Base-by-base conservation (phyloP, 2,113 vertebrate species). In the Rhinolophus ferrumequinum region DNA sequence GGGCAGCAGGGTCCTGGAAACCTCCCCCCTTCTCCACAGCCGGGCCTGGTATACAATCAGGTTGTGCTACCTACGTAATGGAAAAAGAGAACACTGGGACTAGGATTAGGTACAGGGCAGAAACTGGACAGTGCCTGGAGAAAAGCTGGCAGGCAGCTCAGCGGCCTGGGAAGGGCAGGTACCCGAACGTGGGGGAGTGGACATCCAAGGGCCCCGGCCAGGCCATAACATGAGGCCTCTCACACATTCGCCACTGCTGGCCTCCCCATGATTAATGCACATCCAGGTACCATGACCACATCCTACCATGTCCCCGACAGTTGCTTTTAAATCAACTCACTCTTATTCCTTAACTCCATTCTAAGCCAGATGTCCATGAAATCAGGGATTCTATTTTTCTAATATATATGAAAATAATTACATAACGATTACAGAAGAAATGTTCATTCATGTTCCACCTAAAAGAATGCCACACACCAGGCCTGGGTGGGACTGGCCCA, bases 221-320 rank as follows among this genome's bases (percentile, higher is more conserved):
- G 16, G 22, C 15, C 35, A 41, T 11, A 1, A 14, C 16, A 33
- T 2, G 75, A 50, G 3, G 38, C 15, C 56, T 44, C 28, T 13
- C 56, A 4, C 41, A 11, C 28, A 30, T 6, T 4, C 26, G 50
- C 26, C 19, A 2, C 30, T 4, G 2, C 8, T 2, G 3, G 44
- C 30, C 16, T 13, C n/a, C 64, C 52, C 14, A 16, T 38, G 35
- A 18, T 10, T 28, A 64, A 33, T 0, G 2, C 69, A 3, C 2
- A 24, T 1, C n/a, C 72, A 41, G 2, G 6, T 3, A 30, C 22
- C 52, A 33, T 38, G 5, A 21, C 47, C 70, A 28, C 58, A 15
- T 13, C 50, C 73, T 16, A 3, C 38, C 52, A 2, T 22, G n/a
- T 2, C 58, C 41, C 58, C n/a, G 9, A 15, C 2, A 33, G 30